A percentile compares a stretch with the other conserved stretches of the same genome.
phyloP scores from a whole-genome alignment of 1,140 invertebrate species.

The Leptinotarsa undecemlineata region DNA sequence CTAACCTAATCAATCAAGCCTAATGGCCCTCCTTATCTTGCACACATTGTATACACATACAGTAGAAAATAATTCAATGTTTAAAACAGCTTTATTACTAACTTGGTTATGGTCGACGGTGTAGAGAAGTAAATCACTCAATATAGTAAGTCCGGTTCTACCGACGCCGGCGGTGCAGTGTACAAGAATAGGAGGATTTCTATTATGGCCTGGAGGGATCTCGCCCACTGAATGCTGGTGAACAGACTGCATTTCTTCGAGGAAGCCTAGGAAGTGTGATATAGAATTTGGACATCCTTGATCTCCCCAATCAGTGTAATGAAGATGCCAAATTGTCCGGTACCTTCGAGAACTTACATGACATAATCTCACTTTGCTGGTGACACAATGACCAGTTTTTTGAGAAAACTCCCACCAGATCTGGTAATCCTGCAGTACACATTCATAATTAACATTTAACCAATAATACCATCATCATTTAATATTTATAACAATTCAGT shows the following conservation, averaged over 20 bases:
- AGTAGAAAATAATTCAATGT: too few species aligned
- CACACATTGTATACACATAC: too few species aligned
- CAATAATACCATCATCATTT: too few species aligned
- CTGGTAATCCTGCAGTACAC: conserved; percentile 64
- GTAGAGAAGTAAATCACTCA: conserved; percentile 78
- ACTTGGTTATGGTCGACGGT: conserved; percentile 88
- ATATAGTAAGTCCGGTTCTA: conserved; percentile 75
- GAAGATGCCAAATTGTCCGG: conserved; percentile 78
- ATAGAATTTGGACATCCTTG: conserved; percentile 60
- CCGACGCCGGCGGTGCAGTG: conserved; percentile 74
- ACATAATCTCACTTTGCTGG: conserved; percentile 63
- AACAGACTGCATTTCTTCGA: conserved; percentile 84
- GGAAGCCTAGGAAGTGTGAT: conserved; percentile 64
- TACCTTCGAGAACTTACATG: conserved; percentile 60
- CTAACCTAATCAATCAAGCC: too few species aligned
- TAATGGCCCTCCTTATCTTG: too few species aligned
- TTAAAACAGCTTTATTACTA: conserved; percentile 35
- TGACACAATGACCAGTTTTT: conserved; percentile 64
- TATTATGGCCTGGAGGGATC: conserved; percentile 68
- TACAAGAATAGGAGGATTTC: conserved; percentile 70
- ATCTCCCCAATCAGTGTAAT: conserved; percentile 78
- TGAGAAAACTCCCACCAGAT: conserved; percentile 68
- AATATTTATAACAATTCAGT: too few species aligned
- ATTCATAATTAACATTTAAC: conserved; percentile 7
- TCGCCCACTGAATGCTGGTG: conserved; percentile 71